phyloP scores from a whole-genome alignment of 2,888 invertebrate species.

The Cantharis lateralis region DNA sequence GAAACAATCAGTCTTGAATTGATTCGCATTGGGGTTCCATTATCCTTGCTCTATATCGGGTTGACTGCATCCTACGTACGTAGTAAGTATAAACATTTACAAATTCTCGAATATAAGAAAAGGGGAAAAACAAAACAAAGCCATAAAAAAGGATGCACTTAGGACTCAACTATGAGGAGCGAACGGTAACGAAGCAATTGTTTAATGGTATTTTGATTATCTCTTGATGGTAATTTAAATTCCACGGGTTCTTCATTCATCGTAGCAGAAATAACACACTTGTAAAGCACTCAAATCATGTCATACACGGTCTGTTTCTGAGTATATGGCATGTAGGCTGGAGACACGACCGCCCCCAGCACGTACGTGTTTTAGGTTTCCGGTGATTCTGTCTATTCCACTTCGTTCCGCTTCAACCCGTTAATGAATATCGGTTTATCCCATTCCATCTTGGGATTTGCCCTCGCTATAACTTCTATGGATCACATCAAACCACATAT shows the following conservation, averaged over 20 bases:
- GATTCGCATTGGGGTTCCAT: constrained; percentile 58
- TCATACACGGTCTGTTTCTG: constrained; percentile 30
- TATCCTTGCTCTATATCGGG: constrained; percentile 46
- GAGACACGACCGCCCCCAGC: constrained; percentile 37
- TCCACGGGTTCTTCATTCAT: constrained; percentile 29
- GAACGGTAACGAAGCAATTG: not conserved
- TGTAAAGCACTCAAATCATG: constrained; percentile 30
- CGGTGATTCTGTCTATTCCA: constrained; percentile 42
- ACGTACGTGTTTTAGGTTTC: constrained; percentile 48
- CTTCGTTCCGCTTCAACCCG: constrained; percentile 38
- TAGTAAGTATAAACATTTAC: constrained; percentile 7
- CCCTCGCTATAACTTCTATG: constrained; percentile 27
- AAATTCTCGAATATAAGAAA: not conserved
- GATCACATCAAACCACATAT: constrained; percentile 29
- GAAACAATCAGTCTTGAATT: constrained; percentile 57
- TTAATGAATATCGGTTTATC: constrained; percentile 46
- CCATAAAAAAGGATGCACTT: not conserved
- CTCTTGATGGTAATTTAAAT: constrained; percentile 24
- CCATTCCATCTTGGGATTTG: constrained; percentile 45
- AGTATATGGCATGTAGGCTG: constrained; percentile 31
- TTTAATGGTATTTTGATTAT: constrained; percentile 21
- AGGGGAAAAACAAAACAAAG: not conserved
- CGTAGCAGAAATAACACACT: constrained; percentile 30
- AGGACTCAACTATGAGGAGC: not conserved
- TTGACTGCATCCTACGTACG: constrained; percentile 15